phyloP scores from a whole-genome alignment of 92 coral and sea anemone genomes.

The Phenganax stokvisi region DNA sequence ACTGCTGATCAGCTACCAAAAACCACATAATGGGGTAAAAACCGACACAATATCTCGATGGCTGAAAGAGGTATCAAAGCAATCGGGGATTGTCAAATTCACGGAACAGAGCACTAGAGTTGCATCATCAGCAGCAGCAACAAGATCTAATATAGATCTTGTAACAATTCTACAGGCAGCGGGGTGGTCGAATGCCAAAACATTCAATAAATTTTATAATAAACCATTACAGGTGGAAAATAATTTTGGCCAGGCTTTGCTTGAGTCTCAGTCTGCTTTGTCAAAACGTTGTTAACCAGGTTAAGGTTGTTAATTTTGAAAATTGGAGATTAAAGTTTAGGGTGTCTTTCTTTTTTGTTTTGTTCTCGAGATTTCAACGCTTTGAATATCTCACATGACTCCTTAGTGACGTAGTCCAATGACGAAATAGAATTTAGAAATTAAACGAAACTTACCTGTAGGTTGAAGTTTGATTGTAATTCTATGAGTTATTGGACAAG shows the following conservation, averaged over 20 bases:
- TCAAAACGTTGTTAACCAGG: no score
- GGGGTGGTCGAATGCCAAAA: slow-evolving; percentile 43
- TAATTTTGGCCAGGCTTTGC: background rate
- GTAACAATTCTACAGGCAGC: slow-evolving; percentile 34
- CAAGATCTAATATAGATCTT: slow-evolving; percentile 12
- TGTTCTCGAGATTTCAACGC: no score
- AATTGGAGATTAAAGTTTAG: no score
- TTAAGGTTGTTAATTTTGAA: no score
- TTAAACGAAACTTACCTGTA: no score
- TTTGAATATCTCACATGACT: no score
- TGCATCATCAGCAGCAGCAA: slow-evolving; percentile 27
- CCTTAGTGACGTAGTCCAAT: no score
- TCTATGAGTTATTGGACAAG: no score
- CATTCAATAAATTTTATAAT: slow-evolving; percentile 34
- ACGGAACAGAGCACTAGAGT: slow-evolving; percentile 36
- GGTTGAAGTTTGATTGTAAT: no score
- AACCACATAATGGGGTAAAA: background rate
- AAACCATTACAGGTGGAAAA: slow-evolving; percentile 25
- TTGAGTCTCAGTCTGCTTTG: no score
- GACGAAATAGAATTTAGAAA: no score
- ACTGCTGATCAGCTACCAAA: slow-evolving; percentile 5
- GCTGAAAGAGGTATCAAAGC: slow-evolving; percentile 5
- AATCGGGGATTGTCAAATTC: slow-evolving; percentile 10
- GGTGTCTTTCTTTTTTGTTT: no score
- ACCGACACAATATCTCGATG: slow-evolving; percentile 10